Conservation (phyloP, 2,113 vertebrate genomes). For the Leptobrachium leishanense region DNA sequence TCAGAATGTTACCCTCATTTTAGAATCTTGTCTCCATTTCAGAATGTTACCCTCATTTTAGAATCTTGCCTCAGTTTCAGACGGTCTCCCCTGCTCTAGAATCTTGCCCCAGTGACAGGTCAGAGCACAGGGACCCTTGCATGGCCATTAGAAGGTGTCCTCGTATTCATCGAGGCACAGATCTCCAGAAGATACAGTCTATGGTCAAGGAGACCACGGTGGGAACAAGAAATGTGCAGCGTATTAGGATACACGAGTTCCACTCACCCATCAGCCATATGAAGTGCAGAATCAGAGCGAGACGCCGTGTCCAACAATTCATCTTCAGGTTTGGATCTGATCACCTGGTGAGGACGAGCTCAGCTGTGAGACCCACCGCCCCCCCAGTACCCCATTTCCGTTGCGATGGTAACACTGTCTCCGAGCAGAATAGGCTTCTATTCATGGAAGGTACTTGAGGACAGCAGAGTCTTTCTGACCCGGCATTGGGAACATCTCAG, state of each 20-base stretch:
- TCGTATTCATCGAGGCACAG: too few species aligned
- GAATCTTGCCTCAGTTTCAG: too few species aligned
- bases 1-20: too few species aligned
- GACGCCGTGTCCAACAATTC: background rate
- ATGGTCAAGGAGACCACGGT: too few species aligned
- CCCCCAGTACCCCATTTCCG: slow-evolving; percentile 22
- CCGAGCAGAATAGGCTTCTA: slow-evolving; percentile 36
- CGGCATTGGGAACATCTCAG: slow-evolving; percentile 26
- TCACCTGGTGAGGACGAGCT: background rate
- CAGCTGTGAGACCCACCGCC: slow-evolving; percentile 12
- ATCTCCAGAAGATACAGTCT: too few species aligned
- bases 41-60: too few species aligned
- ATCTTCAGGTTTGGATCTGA: slow-evolving; percentile 17
- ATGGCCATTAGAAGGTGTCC: too few species aligned
- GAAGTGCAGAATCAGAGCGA: slow-evolving; percentile 35
- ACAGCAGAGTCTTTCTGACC: slow-evolving; percentile 5
- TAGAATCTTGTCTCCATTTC: too few species aligned
- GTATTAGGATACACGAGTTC: background rate
- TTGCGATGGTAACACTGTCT: slow-evolving; percentile 27
- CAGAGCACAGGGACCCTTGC: too few species aligned
- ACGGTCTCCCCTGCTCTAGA: too few species aligned
- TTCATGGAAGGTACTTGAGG: slow-evolving; percentile 30
- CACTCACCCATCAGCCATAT: slow-evolving; percentile 36
- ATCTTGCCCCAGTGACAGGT: too few species aligned
- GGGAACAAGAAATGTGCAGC: too few species aligned